phyloP scores from a whole-genome alignment of 2,113 vertebrate genomes.

The Furnarius figulus region DNA sequence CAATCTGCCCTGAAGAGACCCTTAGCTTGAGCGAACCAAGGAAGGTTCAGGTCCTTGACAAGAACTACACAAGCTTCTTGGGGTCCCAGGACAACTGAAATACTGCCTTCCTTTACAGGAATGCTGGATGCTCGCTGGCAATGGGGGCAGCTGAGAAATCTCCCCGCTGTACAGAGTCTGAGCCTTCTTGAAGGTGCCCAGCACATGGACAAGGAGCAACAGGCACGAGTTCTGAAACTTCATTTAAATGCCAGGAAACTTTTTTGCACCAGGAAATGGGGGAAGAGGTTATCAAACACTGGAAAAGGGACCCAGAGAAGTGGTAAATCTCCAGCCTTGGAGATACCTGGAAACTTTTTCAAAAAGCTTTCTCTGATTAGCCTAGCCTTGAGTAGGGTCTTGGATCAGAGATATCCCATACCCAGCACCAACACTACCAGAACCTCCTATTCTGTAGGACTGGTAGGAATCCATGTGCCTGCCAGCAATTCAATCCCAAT shows the following conservation, averaged over 20 bases:
- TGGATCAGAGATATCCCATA: not conserved
- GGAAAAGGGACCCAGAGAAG: not conserved
- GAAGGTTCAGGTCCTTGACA: not conserved
- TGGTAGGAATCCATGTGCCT: not conserved
- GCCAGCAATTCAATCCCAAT: not conserved
- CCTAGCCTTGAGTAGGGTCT: not conserved
- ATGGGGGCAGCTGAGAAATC: not conserved
- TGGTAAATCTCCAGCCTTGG: not conserved
- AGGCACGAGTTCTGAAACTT: not conserved
- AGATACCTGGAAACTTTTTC: not conserved
- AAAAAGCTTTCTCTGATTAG: not conserved
- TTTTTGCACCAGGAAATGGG: accelerated
- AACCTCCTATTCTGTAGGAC: not conserved
- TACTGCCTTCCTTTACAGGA: not conserved
- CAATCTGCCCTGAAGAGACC: not conserved
- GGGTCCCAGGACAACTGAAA: not conserved
- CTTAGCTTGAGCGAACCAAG: not conserved
- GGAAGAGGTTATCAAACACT: not conserved
- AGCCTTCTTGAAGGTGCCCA: not conserved
- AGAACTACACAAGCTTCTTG: not conserved
- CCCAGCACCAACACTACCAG: not conserved
- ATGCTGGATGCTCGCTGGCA: not conserved
- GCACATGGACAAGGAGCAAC: not conserved
- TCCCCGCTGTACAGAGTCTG: not conserved
- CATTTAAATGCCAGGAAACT: not conserved